Evolutionary conservation across 2,113 vertebrate species (phyloP).

Genomic region (Alaudala cheleensis): DNA sequence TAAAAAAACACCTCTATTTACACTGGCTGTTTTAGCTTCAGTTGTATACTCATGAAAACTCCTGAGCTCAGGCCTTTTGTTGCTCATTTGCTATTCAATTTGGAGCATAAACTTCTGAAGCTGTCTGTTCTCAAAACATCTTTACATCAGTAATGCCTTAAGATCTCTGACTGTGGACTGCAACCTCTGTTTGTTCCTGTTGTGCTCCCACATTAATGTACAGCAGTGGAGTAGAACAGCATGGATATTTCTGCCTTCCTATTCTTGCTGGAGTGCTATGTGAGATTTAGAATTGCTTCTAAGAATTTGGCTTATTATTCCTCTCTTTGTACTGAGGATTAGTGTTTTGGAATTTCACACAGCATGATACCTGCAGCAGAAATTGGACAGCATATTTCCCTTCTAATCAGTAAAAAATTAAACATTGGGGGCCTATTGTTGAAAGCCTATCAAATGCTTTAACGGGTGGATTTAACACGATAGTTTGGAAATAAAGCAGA

Average conservation of each 20-base stretch:
- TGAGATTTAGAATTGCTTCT: neutral
- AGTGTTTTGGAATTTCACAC: neutral
- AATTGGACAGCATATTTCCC: neutral
- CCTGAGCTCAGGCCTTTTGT: neutral
- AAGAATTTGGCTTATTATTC: neutral
- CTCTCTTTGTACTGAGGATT: neutral
- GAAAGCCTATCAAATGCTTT: neutral
- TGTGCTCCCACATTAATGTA: neutral
- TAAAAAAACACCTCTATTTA: neutral
- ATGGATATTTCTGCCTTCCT: neutral
- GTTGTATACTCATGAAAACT: neutral
- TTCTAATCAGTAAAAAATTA: neutral
- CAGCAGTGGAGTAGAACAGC: neutral
- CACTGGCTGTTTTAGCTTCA: neutral
- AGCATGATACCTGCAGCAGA: neutral
- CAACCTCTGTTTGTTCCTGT: neutral
- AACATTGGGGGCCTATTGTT: neutral
- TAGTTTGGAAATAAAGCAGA: neutral
- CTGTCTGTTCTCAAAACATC: neutral
- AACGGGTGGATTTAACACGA: neutral
- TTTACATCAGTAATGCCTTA: neutral
- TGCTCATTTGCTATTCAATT: rapidly evolving
- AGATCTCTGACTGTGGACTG: neutral
- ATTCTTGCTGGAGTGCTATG: neutral
- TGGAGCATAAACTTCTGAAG: neutral